A percentile compares a stretch with the other conserved stretches of the same genome.
Evolutionary conservation across 1,140 invertebrate genomes (phyloP).

Genomic region (Colletes gigas): DNA sequence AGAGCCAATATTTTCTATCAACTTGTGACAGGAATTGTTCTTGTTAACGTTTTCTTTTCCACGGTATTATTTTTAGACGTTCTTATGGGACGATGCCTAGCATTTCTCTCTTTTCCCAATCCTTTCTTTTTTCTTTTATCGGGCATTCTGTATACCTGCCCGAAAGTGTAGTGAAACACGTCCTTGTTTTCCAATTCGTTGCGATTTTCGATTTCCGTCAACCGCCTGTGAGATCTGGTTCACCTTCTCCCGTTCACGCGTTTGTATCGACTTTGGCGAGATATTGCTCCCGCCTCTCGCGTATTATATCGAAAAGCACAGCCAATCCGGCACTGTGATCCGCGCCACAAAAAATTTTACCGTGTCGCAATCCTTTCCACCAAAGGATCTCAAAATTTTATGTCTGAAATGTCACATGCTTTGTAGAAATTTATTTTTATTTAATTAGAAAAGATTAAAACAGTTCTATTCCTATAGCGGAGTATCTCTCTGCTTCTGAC

Average conservation of each 20-base stretch:
- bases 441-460: too few species aligned
- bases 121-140: not conserved
- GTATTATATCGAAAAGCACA: not conserved
- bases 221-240: not conserved
- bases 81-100: too few species aligned
- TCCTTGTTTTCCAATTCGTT: slow-evolving; percentile 55
- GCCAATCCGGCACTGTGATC: not conserved
- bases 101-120: too few species aligned
- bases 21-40: not conserved
- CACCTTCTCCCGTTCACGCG: not conserved
- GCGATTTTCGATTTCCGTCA: slow-evolving; percentile 49
- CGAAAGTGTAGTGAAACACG: slow-evolving; percentile 23
- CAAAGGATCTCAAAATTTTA: not conserved
- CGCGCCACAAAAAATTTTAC: not conserved
- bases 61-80: not conserved
- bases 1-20: slow-evolving; percentile 17
- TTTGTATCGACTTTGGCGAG: not conserved
- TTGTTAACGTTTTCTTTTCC: not conserved
- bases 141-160: slow-evolving; percentile 8
- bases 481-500: too few species aligned
- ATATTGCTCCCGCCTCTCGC: not conserved
- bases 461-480: too few species aligned
- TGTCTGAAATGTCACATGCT: not conserved
- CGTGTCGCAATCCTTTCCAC: not conserved
- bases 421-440: not conserved